phyloP scores from a whole-genome alignment of 2,113 vertebrate genomes.

The Chaetura pelagica region DNA sequence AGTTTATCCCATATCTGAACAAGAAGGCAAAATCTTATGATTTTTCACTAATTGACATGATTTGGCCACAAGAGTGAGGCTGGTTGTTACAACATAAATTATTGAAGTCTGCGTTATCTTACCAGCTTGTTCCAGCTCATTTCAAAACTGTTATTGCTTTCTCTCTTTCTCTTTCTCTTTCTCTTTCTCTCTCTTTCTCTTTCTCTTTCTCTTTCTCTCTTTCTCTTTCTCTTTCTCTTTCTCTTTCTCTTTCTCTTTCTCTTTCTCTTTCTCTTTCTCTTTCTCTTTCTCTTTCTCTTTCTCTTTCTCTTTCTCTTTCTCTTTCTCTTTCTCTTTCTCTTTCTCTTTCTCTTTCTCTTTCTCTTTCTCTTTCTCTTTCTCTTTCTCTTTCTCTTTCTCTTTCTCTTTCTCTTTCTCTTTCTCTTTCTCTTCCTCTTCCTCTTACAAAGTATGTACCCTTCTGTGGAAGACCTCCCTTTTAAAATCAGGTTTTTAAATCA shows the following conservation, averaged over 20 bases:
- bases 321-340: too few species aligned
- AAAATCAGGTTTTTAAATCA: not conserved
- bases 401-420: not conserved
- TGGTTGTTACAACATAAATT: not conserved
- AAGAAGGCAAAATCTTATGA: not conserved
- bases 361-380: too few species aligned
- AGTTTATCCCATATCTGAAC: not conserved
- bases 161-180: not conserved
- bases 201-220: too few species aligned
- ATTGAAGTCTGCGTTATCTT: not conserved
- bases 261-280: too few species aligned
- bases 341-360: too few species aligned
- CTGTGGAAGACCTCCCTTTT: not conserved
- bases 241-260: too few species aligned
- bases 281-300: too few species aligned
- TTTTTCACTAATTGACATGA: not conserved
- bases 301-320: too few species aligned
- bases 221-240: too few species aligned
- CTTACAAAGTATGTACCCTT: not conserved
- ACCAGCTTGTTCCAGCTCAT: not conserved
- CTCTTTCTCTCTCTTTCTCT: too few species aligned
- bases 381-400: too few species aligned
- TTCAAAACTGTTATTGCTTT: not conserved
- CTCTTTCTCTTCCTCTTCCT: too few species aligned
- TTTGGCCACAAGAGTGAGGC: not conserved